Percentiles rank a stretch among this genome's conserved stretches.
Evolutionary conservation across 2,888 invertebrate species (phyloP).

Genomic region (Thereva unica): DNA sequence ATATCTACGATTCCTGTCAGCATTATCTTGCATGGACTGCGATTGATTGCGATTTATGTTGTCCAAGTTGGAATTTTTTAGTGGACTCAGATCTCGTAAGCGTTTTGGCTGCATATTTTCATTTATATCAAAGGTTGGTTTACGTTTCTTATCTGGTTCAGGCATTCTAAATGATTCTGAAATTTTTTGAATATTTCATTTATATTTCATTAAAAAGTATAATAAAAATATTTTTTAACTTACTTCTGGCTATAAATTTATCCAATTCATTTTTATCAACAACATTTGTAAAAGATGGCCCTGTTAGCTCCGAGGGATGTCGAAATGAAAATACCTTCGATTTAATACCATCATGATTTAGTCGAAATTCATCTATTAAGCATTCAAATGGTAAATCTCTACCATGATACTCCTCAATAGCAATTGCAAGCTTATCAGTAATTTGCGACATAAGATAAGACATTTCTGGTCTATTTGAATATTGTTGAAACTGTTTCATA

Average conservation of each 20-base stretch:
- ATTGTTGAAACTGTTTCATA: conserved; percentile 63
- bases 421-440: conserved; percentile 65
- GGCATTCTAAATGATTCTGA: conserved; percentile 36
- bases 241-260: conserved; percentile 48
- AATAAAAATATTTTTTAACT: conserved; percentile 12
- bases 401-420: conserved; percentile 76
- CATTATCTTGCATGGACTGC: too few relatives aligned
- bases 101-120: conserved; percentile 1
- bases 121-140: conserved; percentile 43
- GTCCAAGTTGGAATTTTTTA: neutral
- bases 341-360: conserved; percentile 64
- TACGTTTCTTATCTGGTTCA: conserved; percentile 40
- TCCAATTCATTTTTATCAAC: conserved; percentile 57
- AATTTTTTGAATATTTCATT: neutral
- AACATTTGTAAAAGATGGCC: conserved; percentile 62
- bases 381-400: conserved; percentile 70
- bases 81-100: neutral
- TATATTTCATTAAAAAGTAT: neutral
- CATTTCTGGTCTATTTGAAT: conserved; percentile 64
- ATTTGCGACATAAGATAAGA: conserved; percentile 59
- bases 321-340: conserved; percentile 69
- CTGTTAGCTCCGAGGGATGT: conserved; percentile 68
- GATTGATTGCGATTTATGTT: neutral
- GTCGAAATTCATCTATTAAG: conserved; percentile 68
- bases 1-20: too few relatives aligned